phyloP scores from a whole-genome alignment of 2,797 vertebrate genomes.

The Xyrichtys novacula region DNA sequence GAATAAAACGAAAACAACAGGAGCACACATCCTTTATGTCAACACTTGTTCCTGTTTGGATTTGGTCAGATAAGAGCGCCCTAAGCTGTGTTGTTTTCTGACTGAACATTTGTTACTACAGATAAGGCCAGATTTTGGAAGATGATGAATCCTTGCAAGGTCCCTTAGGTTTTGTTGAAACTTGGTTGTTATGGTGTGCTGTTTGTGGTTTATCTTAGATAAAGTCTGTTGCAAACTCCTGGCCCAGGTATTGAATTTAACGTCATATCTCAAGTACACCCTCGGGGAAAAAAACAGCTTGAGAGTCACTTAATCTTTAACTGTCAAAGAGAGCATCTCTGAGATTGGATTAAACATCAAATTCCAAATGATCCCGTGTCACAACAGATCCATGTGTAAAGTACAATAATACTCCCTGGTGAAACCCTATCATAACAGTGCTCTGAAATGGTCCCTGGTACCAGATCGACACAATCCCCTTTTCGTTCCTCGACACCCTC shows the following conservation, averaged over 20 bases:
- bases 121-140: conserved; percentile 11
- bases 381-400: neutral
- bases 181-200: neutral
- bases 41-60: conserved; percentile 37
- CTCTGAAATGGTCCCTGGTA: neutral
- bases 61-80: conserved; percentile 39
- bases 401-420: neutral
- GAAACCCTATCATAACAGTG: neutral
- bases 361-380: too few species aligned
- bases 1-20: conserved; percentile 35
- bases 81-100: conserved; percentile 5
- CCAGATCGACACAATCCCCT: too few species aligned
- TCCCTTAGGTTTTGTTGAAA: neutral
- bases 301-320: too few species aligned
- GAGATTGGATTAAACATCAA: too few species aligned
- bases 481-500: too few species aligned
- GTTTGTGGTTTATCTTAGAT: too few species aligned
- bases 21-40: conserved; percentile 35
- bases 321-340: too few species aligned
- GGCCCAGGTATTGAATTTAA: too few species aligned
- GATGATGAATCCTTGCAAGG: neutral
- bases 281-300: too few species aligned
- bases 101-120: conserved; percentile 7
- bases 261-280: too few species aligned
- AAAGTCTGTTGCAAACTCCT: too few species aligned